Base-by-base conservation (phyloP, 1,140 invertebrate species). In the Euura saliciscinereae region DNA sequence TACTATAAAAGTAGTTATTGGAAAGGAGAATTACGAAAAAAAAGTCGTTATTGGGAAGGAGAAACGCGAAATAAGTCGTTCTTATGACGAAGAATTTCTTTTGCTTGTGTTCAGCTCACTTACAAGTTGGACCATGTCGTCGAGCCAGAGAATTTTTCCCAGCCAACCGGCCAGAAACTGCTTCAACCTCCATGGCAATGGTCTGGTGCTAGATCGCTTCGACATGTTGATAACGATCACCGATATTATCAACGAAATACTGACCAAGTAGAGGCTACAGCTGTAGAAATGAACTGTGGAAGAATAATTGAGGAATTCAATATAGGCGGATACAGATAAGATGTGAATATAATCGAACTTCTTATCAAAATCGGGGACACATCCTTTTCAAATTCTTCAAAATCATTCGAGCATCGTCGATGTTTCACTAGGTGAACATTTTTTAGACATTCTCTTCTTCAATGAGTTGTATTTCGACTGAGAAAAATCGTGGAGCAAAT, bases 191-290 rank as follows among this genome's bases (percentile, higher is more conserved):
- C 90, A 89, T 3, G 91, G 92, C 44, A 92, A 77, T 1, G 88
- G 86, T 11, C 79, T 82, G 72, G 85, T 86, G 74, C 89, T 88
- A 10, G 86, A 72, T 73, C 85, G 85, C 65, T 87, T 84, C 0
- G 90, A 84, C 69, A 92, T 74, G 64, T 91, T 91, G 43, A 93
- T 88, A 7, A 93, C 91, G 6, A 90, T 45, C 4, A 92, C 90
- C 8, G 92, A 91, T 28, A 92, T 79, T n/a, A 93, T 84, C 64
- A 92, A 86, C 2, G 91, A 91, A 59, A 92, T 82, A 67, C 88
- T 90, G 3, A 92, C 86, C 72, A 93, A 78, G 73, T 90, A 89
- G 45, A 92, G 81, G 73, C 89, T 90, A 73, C 85, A 88, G 59
- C 85, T 91, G 78, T 90, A 93, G 77, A 86, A 89, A 74, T 83